Base-by-base conservation (phyloP, 1,140 invertebrate species). In the Ridgeia piscesae region DNA sequence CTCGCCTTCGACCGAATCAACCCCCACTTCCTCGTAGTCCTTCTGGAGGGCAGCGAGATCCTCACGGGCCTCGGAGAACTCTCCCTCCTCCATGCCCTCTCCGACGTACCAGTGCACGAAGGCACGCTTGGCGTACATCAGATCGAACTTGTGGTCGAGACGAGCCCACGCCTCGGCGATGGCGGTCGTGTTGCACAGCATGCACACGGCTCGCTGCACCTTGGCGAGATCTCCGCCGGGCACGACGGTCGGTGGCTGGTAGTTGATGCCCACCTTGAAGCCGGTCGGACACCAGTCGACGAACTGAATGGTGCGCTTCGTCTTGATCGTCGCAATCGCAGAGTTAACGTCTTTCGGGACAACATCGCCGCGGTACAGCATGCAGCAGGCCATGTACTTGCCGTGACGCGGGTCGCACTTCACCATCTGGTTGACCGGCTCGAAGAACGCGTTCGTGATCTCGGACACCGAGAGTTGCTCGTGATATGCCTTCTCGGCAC, bases 21-120 rank as follows among this genome's bases (percentile, higher is more conserved):
- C 97, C 93, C 97, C 97, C 93, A 98, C 97, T 95, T 98, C 97
- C 96, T 98, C 97, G 95, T 98, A 98, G 95, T 98, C 98, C 95
- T 98, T 98, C 96, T 98, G 98, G 9, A 98, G 96, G 31, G 97
- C 97, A 89, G 98, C 98, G 94, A 98, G 96, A 97, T 98, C 98
- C 96, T 98, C 98, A 94, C 98, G 97, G 90, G 98, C 98, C 95
- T 98, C 98, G 4, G 97, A 97, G 96, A 98, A 98, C 89, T 96
- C 95, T 90, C 95, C 96, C 94, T 96, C 96, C 93, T 96, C 96
- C 96, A 97, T 97, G 50, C 96, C 96, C 93, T 96, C 96, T 92
- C 96, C 95, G 91, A 96, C 95, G 94, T 95, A 96, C 95, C 95
- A 96, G 93, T 96, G 95, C 42, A 96, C 95, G 94, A 96, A 96